phyloP scores from a whole-genome alignment of 2,888 invertebrate genomes.

The Thera obeliscata region DNA sequence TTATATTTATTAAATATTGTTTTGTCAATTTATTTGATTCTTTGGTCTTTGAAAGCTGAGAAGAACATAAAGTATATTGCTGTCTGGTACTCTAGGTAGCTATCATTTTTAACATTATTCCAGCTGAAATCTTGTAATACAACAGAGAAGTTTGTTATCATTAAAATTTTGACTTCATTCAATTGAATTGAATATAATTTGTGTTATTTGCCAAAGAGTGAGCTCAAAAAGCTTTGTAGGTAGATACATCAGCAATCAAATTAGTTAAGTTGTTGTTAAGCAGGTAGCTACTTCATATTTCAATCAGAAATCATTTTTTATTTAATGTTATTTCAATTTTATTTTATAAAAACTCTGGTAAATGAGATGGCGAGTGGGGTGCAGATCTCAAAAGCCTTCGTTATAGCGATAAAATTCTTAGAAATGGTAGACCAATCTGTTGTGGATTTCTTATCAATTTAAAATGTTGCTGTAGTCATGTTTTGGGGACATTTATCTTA shows the following conservation, averaged over 20 bases:
- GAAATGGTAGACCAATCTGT: constrained; percentile 13
- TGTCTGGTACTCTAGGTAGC: background rate
- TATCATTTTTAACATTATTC: background rate
- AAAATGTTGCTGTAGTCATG: background rate
- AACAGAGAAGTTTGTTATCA: background rate
- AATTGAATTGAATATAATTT: background rate
- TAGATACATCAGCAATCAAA: background rate
- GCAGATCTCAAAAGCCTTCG: background rate
- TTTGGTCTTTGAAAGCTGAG: too few relatives aligned
- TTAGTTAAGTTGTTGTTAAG: background rate
- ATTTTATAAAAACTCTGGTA: too few relatives aligned
- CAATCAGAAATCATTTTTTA: too few relatives aligned
- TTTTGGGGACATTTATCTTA: background rate
- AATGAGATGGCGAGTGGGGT: background rate
- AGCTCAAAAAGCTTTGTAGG: constrained; percentile 4
- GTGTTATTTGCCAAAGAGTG: constrained; percentile 1
- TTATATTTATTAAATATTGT: too few relatives aligned
- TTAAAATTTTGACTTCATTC: background rate
- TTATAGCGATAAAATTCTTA: background rate
- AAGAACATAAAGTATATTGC: background rate
- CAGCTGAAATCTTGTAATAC: background rate
- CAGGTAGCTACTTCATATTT: background rate
- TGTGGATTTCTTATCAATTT: background rate
- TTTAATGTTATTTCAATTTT: too few relatives aligned
- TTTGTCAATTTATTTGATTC: too few relatives aligned